Evolutionary conservation across 1,140 invertebrate genomes (phyloP).

Genomic region (Drosophila nebulosa): DNA sequence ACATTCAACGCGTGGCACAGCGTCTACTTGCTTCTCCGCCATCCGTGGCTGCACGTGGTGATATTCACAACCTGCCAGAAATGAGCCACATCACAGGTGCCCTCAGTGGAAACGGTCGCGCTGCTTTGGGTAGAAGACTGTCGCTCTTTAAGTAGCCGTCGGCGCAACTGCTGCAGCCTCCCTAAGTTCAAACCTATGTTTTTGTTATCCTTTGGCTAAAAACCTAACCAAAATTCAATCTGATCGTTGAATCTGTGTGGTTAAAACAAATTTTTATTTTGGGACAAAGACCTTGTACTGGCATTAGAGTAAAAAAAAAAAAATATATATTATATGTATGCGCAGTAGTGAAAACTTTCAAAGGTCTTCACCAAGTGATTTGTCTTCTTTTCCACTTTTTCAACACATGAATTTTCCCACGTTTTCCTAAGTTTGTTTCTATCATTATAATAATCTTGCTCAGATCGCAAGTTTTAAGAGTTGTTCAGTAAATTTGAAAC

Average conservation of each 20-base stretch:
- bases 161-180: too few relatives aligned
- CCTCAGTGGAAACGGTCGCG: constrained; percentile 49
- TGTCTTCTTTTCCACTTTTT: too few relatives aligned
- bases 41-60: constrained; percentile 92
- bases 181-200: constrained; percentile 39
- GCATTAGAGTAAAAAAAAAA: background rate
- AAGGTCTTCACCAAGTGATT: too few relatives aligned
- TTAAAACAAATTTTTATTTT: constrained; percentile 17
- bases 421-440: background rate
- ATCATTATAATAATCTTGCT: too few relatives aligned
- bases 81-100: constrained; percentile 86
- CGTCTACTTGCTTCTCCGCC: constrained; percentile 91
- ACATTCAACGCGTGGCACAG: constrained; percentile 91
- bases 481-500: too few relatives aligned
- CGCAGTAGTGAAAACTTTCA: too few relatives aligned
- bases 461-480: too few relatives aligned
- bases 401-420: background rate
- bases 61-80: constrained; percentile 88
- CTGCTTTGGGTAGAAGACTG: constrained; percentile 50
- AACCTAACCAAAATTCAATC: constrained; percentile 8
- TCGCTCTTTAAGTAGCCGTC: constrained; percentile 77
- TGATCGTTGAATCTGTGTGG: constrained; percentile 8
- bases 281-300: background rate
- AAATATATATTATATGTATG: background rate
- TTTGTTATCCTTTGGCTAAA: constrained; percentile 32